Conservation (phyloP, 2,113 vertebrate genomes). For the Oncorhynchus clarkii region DNA sequence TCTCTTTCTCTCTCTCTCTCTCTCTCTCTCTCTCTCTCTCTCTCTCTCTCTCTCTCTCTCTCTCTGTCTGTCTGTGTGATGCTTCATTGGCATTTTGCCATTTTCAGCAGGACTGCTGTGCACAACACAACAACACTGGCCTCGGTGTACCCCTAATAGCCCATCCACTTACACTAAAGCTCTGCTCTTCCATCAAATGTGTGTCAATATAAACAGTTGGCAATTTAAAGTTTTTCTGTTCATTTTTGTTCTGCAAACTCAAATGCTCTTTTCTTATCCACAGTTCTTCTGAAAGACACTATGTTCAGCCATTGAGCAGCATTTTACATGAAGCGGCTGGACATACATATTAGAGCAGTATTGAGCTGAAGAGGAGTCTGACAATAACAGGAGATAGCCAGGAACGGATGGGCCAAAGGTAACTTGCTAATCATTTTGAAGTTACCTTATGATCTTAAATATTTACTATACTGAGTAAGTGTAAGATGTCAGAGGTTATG, state of each 20-base stretch:
- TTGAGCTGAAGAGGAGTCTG: not conserved
- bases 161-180: constrained; percentile 4
- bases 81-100: constrained; percentile 38
- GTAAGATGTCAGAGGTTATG: no score
- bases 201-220: constrained; percentile 39
- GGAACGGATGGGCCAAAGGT: not conserved
- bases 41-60: not conserved
- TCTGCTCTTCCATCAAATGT: constrained; percentile 31
- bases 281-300: constrained; percentile 24
- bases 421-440: not conserved
- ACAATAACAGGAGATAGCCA: not conserved
- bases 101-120: constrained; percentile 24
- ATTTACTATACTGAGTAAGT: not conserved
- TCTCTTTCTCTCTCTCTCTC: no score
- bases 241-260: constrained; percentile 19
- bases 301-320: no score
- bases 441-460: no score
- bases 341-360: constrained; percentile 40
- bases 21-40: no score
- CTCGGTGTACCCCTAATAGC: constrained; percentile 7
- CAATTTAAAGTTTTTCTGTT: constrained; percentile 15
- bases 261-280: constrained; percentile 42
- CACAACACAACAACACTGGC: constrained; percentile 8
- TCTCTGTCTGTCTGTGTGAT: constrained; percentile 11
- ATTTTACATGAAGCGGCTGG: not conserved